A percentile compares a stretch with the other conserved stretches of the same genome.
phyloP scores from a whole-genome alignment of 2,888 invertebrate genomes.

The Drosophila anomalata region DNA sequence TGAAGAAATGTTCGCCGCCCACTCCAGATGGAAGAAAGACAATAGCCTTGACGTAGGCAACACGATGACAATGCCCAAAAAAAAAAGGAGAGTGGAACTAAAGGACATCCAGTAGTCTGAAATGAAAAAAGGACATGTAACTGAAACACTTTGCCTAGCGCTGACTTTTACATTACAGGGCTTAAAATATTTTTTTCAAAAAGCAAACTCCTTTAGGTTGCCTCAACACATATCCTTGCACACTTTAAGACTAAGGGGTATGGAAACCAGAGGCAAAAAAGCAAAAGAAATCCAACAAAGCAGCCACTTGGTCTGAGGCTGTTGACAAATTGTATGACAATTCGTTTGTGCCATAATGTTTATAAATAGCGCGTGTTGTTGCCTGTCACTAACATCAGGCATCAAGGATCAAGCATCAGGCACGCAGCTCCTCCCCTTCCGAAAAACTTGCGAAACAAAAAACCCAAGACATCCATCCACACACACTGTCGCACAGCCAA shows the following conservation, averaged over 20 bases:
- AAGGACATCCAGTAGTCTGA: neutral
- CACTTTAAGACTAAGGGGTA: constrained; percentile 1
- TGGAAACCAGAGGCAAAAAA: constrained; percentile 23
- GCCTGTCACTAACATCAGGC: constrained; percentile 57
- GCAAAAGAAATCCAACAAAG: constrained; percentile 42
- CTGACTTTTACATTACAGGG: neutral
- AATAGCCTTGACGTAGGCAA: constrained; percentile 48
- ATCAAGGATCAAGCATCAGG: constrained; percentile 33
- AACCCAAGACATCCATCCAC: constrained; percentile 32
- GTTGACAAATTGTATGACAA: constrained; percentile 80
- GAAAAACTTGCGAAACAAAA: constrained; percentile 68
- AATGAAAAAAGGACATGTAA: neutral
- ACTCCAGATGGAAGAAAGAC: constrained; percentile 33
- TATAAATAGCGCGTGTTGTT: constrained; percentile 76
- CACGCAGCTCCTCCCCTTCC: constrained; percentile 41
- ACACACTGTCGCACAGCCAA: constrained; percentile 6
- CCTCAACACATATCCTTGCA: neutral
- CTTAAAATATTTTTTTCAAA: neutral
- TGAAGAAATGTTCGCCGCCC: constrained; percentile 6
- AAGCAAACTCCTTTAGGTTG: neutral
- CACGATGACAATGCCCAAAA: constrained; percentile 57
- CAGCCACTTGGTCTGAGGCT: constrained; percentile 48
- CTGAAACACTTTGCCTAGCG: neutral
- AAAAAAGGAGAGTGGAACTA: constrained; percentile 13
- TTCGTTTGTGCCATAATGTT: constrained; percentile 80